A percentile compares a stretch with the other conserved stretches of the same genome.
These are phyloP conservation scores for Proteles cristata DNA, from an alignment of 2,113 vertebrate genomes.

Conservation along the genomic window DNA sequence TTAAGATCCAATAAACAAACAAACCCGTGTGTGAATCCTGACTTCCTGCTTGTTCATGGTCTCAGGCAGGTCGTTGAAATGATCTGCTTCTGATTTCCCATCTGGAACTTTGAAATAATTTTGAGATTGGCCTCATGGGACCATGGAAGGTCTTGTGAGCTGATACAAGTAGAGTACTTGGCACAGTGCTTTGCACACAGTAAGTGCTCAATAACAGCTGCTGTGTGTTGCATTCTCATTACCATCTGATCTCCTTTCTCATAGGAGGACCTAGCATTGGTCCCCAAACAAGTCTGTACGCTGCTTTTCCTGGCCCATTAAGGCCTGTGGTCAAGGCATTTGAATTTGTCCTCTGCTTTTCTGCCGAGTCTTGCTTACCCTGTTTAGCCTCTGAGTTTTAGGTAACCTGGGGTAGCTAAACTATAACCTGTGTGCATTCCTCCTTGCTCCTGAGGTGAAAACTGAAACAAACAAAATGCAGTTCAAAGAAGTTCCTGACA, in stretches of 20 bases:
- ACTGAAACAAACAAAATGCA: neutral
- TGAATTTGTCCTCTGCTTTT: neutral
- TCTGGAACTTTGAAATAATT: neutral
- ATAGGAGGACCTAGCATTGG: accelerated
- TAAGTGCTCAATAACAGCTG: neutral
- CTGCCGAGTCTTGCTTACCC: neutral
- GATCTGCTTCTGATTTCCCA: neutral
- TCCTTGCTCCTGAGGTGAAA: neutral
- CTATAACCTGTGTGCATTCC: neutral
- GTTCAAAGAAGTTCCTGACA: neutral
- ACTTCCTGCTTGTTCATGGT: neutral
- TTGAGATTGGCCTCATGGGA: neutral
- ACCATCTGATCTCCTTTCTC: neutral
- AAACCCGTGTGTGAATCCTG: neutral
- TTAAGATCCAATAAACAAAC: too few relatives aligned
- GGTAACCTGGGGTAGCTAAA: neutral
- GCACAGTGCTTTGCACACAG: neutral
- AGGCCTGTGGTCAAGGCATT: neutral
- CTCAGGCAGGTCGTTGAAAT: neutral
- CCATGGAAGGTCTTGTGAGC: neutral
- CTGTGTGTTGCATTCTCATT: neutral
- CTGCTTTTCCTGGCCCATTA: neutral
- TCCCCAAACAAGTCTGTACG: neutral
- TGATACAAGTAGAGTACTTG: accelerated
- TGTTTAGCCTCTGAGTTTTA: neutral